A percentile compares a stretch with the other conserved stretches of the same genome.
These are phyloP conservation scores for Chrysaora quinquecirrha DNA, from an alignment of 30 jellyfish, hydroid and myxozoan species.

Conservation along the genomic window DNA sequence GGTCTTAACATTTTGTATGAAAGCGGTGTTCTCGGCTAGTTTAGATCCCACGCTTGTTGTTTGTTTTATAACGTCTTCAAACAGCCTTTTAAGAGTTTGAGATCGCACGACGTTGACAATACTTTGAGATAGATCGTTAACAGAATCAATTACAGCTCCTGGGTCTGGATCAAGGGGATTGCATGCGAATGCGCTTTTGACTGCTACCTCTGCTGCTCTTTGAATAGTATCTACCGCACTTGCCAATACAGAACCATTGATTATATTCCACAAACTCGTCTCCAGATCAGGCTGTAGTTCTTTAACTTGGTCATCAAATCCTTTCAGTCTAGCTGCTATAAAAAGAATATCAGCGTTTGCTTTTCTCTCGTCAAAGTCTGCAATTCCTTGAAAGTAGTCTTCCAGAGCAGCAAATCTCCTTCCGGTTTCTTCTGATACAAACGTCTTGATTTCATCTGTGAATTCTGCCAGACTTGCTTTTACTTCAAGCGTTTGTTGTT, in stretches of 20 bases:
- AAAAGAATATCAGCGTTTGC: constrained; percentile 45
- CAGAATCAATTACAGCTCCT: constrained; percentile 36
- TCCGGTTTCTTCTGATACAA: constrained; percentile 33
- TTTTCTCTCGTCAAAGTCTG: constrained; percentile 51
- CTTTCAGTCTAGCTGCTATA: constrained; percentile 8
- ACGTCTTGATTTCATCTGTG: constrained; percentile 40
- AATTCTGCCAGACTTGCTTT: constrained; percentile 31
- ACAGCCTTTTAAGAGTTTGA: not conserved
- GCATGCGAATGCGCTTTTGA: constrained; percentile 13
- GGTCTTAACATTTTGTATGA: constrained; percentile 6
- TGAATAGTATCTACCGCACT: constrained; percentile 4
- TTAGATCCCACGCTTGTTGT: constrained; percentile 16
- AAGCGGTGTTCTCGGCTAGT: constrained; percentile 15
- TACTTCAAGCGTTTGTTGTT: constrained; percentile 9
- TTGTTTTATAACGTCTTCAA: constrained; percentile 7
- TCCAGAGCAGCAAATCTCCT: constrained; percentile 45
- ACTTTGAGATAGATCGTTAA: constrained; percentile 42
- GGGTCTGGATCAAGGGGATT: constrained; percentile 31
- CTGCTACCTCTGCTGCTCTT: constrained; percentile 12
- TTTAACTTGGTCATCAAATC: constrained; percentile 19
- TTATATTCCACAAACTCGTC: constrained; percentile 3
- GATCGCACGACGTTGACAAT: constrained; percentile 7
- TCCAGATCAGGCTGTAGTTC: constrained; percentile 20
- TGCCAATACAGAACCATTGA: constrained; percentile 12
- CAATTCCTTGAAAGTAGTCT: constrained; percentile 39